A percentile compares a stretch with the other conserved stretches of the same genome.
Evolutionary conservation across 1,140 invertebrate species (phyloP).

Genomic region (Gryon sp.): DNA sequence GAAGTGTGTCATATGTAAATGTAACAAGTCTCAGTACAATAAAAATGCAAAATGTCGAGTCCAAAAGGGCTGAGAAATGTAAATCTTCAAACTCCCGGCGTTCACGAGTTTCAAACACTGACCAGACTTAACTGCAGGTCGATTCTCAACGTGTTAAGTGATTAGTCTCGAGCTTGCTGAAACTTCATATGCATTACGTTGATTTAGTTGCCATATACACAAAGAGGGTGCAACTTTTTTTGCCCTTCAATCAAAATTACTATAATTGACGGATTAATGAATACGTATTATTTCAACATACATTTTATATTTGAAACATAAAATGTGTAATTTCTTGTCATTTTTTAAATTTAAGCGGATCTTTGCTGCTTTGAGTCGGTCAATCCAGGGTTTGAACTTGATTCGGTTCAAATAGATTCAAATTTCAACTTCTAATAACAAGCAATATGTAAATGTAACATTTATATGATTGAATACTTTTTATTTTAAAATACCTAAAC

Average conservation of each 20-base stretch:
- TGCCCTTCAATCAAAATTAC: no score
- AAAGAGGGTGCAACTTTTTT: no score
- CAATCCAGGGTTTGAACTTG: conserved; percentile 14
- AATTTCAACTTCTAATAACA: conserved; percentile 32
- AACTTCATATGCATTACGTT: neutral
- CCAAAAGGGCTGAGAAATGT: conserved; percentile 15
- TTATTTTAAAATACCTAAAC: no score
- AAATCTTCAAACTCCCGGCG: conserved; percentile 22
- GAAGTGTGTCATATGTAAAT: conserved; percentile 21
- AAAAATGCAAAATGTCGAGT: conserved; percentile 19
- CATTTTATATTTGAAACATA: neutral
- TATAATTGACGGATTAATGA: no score
- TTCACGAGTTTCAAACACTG: conserved; percentile 20
- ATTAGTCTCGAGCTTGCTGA: neutral
- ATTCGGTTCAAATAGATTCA: conserved; percentile 29
- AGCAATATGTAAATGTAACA: conserved; percentile 7
- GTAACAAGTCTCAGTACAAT: conserved; percentile 2
- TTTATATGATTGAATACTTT: no score
- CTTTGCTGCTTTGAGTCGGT: conserved; percentile 22
- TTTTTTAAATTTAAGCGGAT: neutral
- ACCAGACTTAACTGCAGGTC: conserved; percentile 20
- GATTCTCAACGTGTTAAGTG: conserved; percentile 5
- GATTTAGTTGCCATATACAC: neutral
- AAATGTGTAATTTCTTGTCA: neutral
- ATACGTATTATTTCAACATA: no score